Evolutionary conservation across 2,113 vertebrate species (phyloP).

Genomic region (Sminthopsis crassicaudata): DNA sequence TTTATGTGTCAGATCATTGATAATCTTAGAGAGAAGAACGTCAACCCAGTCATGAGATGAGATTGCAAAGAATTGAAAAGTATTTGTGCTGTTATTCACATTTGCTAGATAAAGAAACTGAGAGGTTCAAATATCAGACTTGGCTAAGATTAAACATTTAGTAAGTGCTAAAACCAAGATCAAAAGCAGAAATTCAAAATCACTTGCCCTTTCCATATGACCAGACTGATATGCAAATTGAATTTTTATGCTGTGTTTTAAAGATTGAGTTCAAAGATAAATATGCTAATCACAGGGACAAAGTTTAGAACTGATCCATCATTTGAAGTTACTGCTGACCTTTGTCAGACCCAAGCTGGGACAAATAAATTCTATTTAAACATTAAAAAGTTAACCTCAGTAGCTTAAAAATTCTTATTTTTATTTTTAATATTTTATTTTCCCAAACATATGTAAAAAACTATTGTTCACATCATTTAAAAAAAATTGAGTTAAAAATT

Average conservation of each 20-base stretch:
- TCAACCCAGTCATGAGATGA: not conserved
- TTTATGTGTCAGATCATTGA: not conserved
- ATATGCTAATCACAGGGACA: not conserved
- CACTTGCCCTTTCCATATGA: not conserved
- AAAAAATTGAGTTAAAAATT: not conserved
- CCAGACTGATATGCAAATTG: not conserved
- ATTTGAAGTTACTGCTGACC: not conserved
- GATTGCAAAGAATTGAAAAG: not conserved
- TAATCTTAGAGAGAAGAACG: not conserved
- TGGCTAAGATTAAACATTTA: not conserved
- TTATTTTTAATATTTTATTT: not conserved
- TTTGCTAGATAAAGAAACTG: not conserved
- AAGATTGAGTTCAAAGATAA: not conserved
- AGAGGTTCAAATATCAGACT: not conserved
- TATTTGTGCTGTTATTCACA: not conserved
- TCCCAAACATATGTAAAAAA: not conserved
- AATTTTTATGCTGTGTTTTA: not conserved
- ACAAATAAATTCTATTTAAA: constrained; percentile 26
- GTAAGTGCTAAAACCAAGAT: not conserved
- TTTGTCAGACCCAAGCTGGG: not conserved
- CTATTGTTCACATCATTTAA: not conserved
- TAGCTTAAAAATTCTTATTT: not conserved
- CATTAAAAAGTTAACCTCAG: not conserved
- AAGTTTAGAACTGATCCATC: not conserved
- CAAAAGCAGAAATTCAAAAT: not conserved